phyloP scores from a whole-genome alignment of 53 echinoderm and acorn worm species.

The Crossaster papposus region DNA sequence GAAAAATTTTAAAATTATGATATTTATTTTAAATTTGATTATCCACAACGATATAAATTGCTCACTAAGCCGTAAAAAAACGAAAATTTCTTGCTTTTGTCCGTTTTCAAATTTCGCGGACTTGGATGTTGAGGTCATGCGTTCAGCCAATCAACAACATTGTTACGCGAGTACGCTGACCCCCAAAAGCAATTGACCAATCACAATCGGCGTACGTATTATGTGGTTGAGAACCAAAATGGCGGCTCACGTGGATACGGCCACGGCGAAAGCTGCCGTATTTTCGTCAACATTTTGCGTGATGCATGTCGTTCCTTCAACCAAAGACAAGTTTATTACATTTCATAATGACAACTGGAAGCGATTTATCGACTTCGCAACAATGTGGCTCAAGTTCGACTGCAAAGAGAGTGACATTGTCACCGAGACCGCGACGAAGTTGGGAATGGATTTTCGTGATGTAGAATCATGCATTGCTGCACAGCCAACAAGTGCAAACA shows the following conservation, averaged over 20 bases:
- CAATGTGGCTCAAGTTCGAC: constrained; percentile 13
- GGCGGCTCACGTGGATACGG: constrained; percentile 18
- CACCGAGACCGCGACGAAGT: constrained; percentile 30
- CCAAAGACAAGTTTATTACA: neutral
- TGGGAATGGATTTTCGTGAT: constrained; percentile 31
- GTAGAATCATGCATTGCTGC: constrained; percentile 16
- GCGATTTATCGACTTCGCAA: constrained; percentile 22
- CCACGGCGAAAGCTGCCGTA: neutral
- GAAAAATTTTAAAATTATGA: neutral
- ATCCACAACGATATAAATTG: constrained; percentile 11
- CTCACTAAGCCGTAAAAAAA: neutral
- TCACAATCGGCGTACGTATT: neutral
- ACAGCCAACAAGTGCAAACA: constrained; percentile 8
- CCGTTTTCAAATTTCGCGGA: neutral
- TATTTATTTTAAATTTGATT: neutral
- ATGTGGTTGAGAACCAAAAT: constrained; percentile 3
- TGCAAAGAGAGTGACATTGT: constrained; percentile 27
- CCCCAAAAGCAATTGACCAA: neutral
- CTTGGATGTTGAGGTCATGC: neutral
- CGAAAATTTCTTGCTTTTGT: neutral
- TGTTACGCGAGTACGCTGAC: neutral
- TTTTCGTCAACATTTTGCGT: constrained; percentile 13
- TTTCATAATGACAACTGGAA: constrained; percentile 21
- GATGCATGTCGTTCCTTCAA: constrained; percentile 13
- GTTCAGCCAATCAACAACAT: constrained; percentile 9